These are phyloP conservation scores for Benitochromis conjunctus DNA, from an alignment of 2,113 vertebrate species.

Conservation along the genomic window DNA sequence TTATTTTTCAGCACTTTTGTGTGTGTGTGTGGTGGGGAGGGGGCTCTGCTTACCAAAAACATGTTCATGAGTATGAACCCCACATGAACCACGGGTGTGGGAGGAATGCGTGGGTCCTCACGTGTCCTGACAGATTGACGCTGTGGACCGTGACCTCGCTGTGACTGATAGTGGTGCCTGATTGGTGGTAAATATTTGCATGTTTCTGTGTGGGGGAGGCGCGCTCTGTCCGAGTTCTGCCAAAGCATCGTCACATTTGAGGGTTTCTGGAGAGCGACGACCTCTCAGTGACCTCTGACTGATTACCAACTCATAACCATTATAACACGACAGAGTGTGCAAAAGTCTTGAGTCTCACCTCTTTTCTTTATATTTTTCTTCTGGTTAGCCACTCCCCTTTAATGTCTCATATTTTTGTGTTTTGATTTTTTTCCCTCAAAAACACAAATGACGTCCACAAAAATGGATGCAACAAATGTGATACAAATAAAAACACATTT, in stretches of 20 bases:
- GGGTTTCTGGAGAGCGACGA: background rate
- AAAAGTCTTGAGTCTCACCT: background rate
- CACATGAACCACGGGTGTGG: background rate
- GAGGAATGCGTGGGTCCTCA: background rate
- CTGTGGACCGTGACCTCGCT: background rate
- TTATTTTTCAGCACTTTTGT: no score
- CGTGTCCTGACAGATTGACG: background rate
- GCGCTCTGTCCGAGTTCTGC: background rate
- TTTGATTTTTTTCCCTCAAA: background rate
- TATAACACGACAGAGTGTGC: background rate
- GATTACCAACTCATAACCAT: background rate
- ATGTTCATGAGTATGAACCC: background rate
- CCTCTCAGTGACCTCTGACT: background rate
- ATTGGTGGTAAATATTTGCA: constrained; percentile 56
- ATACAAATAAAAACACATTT: background rate
- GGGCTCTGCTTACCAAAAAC: background rate
- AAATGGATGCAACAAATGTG: background rate
- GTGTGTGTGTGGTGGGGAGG: no score
- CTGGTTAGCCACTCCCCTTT: background rate
- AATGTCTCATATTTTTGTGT: background rate
- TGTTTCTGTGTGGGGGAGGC: constrained; percentile 8
- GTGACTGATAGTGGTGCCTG: constrained; percentile 24
- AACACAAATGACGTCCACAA: no score
- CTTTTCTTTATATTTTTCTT: fast-evolving
- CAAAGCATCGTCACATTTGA: background rate